Evolutionary conservation across 2,113 vertebrate genomes (phyloP).

Genomic region (Columba janthina): DNA sequence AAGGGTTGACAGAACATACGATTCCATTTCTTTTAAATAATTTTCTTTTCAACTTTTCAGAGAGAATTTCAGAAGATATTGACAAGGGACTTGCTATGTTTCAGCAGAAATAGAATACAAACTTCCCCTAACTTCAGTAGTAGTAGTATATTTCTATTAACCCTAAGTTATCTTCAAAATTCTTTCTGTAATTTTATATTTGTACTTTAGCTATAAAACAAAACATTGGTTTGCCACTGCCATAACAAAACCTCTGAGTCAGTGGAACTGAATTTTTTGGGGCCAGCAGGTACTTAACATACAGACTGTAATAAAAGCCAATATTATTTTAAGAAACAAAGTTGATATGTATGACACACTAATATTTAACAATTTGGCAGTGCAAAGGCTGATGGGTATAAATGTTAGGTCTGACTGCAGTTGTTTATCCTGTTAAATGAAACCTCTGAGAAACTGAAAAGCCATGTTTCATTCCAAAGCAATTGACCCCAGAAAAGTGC

Average conservation of each 20-base stretch:
- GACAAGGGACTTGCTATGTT: background rate
- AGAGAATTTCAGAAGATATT: background rate
- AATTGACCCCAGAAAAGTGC: background rate
- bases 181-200: background rate
- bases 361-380: background rate
- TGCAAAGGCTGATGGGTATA: background rate
- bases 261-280: background rate
- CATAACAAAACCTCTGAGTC: background rate
- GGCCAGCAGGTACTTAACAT: background rate
- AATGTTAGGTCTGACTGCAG: background rate
- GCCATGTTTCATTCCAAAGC: background rate
- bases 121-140: background rate
- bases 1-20: background rate
- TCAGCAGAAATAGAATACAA: background rate
- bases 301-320: background rate
- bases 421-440: background rate
- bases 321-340: background rate
- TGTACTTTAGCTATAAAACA: background rate
- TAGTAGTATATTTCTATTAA: background rate
- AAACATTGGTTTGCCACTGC: background rate
- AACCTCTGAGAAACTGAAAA: background rate
- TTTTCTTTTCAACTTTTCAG: background rate
- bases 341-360: background rate
- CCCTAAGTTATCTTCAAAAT: background rate
- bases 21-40: background rate